Base-by-base conservation (phyloP, 2,113 vertebrate species). In the Anolis carolinensis region DNA sequence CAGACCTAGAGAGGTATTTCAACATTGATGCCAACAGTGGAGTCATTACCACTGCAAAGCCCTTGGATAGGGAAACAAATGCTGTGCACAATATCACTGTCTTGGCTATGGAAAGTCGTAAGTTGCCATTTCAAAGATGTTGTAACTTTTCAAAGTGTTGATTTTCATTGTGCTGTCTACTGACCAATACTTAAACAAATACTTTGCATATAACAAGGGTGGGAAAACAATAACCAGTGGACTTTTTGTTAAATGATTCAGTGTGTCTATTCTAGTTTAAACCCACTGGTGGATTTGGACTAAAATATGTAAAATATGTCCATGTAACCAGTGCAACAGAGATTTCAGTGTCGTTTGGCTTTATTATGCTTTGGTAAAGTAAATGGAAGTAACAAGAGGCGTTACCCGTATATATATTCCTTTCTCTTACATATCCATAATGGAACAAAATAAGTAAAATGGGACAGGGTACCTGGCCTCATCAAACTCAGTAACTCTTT, bases 1-100 rank as follows among this genome's bases (percentile, higher is more conserved):
- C 98, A 7, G 98, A 99, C 91, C 92, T 99, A 94, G 98, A 99
- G 93, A 97, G 98, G 70, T 99, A 98, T 95, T 99, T 99, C 90
- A 98, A 99, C 80, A 98, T 99, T 72, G 98, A 99, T 80, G 98
- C 98, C 72, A 95, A 97, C 44, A 98, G 96, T 83, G 98, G 98
- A 34, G 95, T 98, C 90, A 98, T 99, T 92, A 99, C 98, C 92
- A 98, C 98, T 0, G 98, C 98, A 85, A 98, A 98, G 77, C 92
- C 94, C 81, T 96, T 99, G 95, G 98, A 99, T 94, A 96, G 98
- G 72, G 98, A 99, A 93, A 97, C 97, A 62, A 98, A 98, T 87
- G 97, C 97, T 1, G 86, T 98, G 83, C 98, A 99, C 90, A 99
- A 99, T 82, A 98, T 99, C 94, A 99, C 98, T 77, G 97, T 99